A percentile compares a stretch with the other conserved stretches of the same genome.
Conservation (phyloP, 2,888 invertebrate species). For the Pyrochroa serraticornis region DNA sequence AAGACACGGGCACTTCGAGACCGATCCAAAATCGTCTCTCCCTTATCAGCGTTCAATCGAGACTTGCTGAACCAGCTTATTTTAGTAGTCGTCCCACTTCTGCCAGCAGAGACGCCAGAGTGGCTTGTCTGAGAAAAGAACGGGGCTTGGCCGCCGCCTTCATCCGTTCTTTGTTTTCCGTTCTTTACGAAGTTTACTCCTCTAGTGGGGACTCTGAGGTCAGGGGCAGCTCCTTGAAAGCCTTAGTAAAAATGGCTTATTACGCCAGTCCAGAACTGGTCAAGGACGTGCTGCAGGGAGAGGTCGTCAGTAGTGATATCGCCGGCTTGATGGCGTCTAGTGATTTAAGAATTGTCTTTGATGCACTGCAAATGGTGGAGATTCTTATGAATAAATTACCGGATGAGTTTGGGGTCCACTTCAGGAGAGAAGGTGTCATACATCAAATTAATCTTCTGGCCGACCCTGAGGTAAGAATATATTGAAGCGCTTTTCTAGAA, state of each 20-base stretch:
- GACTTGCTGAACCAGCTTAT: constrained; percentile 43
- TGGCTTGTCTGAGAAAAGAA: constrained; percentile 73
- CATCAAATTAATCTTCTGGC: constrained; percentile 80
- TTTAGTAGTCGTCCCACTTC: constrained; percentile 47
- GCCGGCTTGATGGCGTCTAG: constrained; percentile 98
- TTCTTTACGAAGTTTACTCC: constrained; percentile 97
- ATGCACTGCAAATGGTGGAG: constrained; percentile 95
- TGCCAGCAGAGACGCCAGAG: constrained; percentile 66
- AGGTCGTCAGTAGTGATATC: constrained; percentile 92
- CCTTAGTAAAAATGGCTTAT: constrained; percentile 94
- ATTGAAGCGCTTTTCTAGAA: not conserved
- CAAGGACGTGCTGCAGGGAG: constrained; percentile 73
- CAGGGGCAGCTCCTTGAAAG: constrained; percentile 94
- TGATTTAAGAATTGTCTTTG: constrained; percentile 95
- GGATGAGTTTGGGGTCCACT: constrained; percentile 93
- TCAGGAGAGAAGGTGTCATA: constrained; percentile 96
- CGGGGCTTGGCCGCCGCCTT: constrained; percentile 72
- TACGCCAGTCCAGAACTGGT: constrained; percentile 89
- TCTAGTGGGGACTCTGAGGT: constrained; percentile 98
- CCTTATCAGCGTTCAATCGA: constrained; percentile 62
- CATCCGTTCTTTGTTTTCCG: constrained; percentile 82
- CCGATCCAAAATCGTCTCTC: constrained; percentile 84
- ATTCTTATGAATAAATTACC: constrained; percentile 96
- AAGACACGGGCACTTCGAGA: constrained; percentile 83
- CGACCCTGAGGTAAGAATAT: constrained; percentile 65